Evolutionary conservation across 2,888 invertebrate genomes (phyloP), one percentile per base, ranked within the genome.

Genomic region (Noctua janthe): DNA sequence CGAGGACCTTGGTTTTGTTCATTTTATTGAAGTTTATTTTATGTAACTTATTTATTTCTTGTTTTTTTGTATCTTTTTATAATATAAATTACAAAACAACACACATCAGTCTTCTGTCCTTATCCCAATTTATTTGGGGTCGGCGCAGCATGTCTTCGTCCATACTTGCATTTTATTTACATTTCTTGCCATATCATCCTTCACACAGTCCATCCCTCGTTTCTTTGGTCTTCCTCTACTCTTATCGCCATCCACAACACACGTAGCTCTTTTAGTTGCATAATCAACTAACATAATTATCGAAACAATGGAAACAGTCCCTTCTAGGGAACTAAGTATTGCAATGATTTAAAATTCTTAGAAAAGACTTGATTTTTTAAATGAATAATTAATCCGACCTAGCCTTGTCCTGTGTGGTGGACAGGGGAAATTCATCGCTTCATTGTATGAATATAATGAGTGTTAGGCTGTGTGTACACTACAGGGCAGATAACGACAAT

Each of bases 361-460:
- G 87, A 79, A 87, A 84, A 80, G 0, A 29, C 76, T 84, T 76
- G 82, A 82, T 83, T 86, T 88, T 87, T 83, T 66, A 49, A 79
- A 78, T 83, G 67, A 85, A 81, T 81, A 64, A 64, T 81, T 84
- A 79, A 81, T 80, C 35, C 75, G 49, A 62, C 47, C 64, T 78
- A 76, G 67, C 81, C 62, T 71, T 74, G 78, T 79, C 62, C 39
- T 49, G 2, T 11, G 51, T 51, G 64, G 84, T 70, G 69, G n/a
- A 54, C 67, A 51, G 49, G 47, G 75, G n/a, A n/a, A 29, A 76
- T 62, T 66, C 85, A 85, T 86, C 76, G 82, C 87, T 83, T 86
- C 67, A 83, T 80, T 86, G 71, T 79, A 67, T 15, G 17, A 74
- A 39, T 62, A 74, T 54, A 29, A 62, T 74, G 15, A 54, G 15